phyloP scores from a whole-genome alignment of 2,888 invertebrate genomes.

The Encarsia formosa region DNA sequence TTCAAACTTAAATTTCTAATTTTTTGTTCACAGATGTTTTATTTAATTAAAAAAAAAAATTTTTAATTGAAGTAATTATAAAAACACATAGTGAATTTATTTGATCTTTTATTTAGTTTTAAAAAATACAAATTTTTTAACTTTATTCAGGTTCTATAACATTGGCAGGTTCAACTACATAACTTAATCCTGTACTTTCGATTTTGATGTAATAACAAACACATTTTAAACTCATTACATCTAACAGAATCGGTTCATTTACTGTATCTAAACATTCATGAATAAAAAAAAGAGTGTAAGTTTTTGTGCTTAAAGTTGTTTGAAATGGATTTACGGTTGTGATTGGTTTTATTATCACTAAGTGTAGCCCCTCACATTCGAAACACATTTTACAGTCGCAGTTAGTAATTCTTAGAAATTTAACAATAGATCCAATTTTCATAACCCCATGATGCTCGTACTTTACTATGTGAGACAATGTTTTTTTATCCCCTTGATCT shows the following conservation, averaged over 20 bases:
- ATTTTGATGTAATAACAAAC: not conserved
- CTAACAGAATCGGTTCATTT: not conserved
- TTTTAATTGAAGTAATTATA: no score
- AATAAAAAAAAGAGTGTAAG: not conserved
- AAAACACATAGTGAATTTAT: no score
- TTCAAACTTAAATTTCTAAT: no score
- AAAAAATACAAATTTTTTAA: no score
- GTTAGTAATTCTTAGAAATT: not conserved
- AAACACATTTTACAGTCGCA: not conserved
- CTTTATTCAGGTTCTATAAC: not conserved
- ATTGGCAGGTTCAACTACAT: not conserved
- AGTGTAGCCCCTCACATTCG: not conserved
- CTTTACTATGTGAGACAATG: constrained; percentile 3
- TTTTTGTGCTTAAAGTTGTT: not conserved
- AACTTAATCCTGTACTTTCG: not conserved
- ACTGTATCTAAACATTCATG: not conserved
- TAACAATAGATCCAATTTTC: not conserved
- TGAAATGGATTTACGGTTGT: not conserved
- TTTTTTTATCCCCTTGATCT: not conserved
- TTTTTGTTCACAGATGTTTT: no score
- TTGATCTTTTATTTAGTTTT: no score
- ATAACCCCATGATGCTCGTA: not conserved
- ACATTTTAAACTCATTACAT: not conserved
- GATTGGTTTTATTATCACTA: not conserved
- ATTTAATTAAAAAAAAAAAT: no score